These are phyloP conservation scores for Drosophila subpulchrella DNA, from an alignment of 1,140 invertebrate genomes.

Conservation along the genomic window DNA sequence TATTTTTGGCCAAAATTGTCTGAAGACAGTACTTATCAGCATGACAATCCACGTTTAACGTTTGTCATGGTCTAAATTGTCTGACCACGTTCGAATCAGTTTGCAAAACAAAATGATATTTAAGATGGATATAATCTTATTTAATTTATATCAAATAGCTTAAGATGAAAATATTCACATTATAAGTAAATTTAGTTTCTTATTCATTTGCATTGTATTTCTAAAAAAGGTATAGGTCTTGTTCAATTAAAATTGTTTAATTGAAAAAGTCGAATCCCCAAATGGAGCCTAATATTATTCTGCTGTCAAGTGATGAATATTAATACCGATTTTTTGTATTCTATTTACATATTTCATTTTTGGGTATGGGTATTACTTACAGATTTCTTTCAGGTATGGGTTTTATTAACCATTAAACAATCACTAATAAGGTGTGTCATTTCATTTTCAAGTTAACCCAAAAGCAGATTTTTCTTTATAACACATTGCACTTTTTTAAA, in stretches of 20 bases:
- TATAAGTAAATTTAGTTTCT: too few species aligned
- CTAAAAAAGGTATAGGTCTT: not conserved
- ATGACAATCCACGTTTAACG: constrained; percentile 23
- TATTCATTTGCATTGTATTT: too few species aligned
- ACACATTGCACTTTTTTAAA: not conserved
- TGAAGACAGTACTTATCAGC: constrained; percentile 18
- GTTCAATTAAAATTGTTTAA: not conserved
- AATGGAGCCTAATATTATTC: constrained; percentile 1
- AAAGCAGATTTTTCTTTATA: not conserved
- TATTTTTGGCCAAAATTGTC: constrained; percentile 16
- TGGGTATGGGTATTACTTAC: not conserved
- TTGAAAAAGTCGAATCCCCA: not conserved
- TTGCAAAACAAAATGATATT: not conserved
- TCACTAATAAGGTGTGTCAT: not conserved
- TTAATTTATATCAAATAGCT: not conserved
- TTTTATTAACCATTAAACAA: constrained; percentile 14
- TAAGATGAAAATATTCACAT: not conserved
- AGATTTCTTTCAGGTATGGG: too few species aligned
- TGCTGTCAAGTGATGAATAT: not conserved
- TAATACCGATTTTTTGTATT: constrained; percentile 9
- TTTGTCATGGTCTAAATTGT: constrained; percentile 11
- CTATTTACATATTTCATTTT: not conserved
- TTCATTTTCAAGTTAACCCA: too few species aligned
- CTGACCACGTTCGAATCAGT: not conserved
- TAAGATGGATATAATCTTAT: not conserved